Conservation (phyloP, 2,888 invertebrate genomes). For the Metacarcinus magister region DNA sequence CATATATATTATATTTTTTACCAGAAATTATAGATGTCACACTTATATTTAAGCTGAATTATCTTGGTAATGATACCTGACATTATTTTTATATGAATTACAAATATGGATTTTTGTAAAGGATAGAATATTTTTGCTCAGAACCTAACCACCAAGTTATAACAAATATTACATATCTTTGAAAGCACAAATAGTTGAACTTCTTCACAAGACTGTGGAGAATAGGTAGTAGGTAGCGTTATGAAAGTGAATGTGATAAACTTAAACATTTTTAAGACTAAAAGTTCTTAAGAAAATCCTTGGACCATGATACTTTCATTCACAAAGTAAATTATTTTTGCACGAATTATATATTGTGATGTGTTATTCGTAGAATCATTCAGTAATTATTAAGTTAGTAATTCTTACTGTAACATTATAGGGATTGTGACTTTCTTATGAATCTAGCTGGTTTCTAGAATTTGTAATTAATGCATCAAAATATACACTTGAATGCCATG, state of each 20-base stretch:
- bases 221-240: not conserved
- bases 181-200: not conserved
- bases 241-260: not conserved
- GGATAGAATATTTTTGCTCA: not conserved
- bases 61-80: not conserved
- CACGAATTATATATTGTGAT: not conserved
- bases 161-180: not conserved
- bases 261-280: not conserved
- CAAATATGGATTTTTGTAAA: not conserved
- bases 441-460: not conserved
- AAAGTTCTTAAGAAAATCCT: not conserved
- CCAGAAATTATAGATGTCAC: not conserved
- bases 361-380: not conserved
- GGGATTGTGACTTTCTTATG: not conserved
- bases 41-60: not conserved
- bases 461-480: not conserved
- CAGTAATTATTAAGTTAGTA: not conserved
- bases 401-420: not conserved
- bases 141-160: not conserved
- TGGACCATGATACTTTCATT: not conserved
- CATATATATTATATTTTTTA: constrained; percentile 1
- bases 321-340: not conserved
- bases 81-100: not conserved
- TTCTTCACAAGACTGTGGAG: not conserved
- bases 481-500: not conserved